A percentile compares a stretch with the other conserved stretches of the same genome.
Conservation (phyloP, 2,888 invertebrate genomes). For the Lasioglossum malachurum region DNA sequence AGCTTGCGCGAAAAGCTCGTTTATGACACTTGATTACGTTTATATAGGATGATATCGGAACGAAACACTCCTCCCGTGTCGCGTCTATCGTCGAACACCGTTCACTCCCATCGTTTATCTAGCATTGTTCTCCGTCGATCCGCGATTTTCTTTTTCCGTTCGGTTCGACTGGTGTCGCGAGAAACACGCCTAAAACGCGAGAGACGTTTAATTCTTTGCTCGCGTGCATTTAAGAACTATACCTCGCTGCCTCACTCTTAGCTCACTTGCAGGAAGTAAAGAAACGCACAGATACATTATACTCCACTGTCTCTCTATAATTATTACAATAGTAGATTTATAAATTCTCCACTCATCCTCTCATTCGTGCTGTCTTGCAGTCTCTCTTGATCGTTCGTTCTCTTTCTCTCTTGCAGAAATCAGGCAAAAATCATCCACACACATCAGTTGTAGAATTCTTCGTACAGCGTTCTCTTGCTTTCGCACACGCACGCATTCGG, state of each 20-base stretch:
- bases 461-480: conserved; percentile 17
- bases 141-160: background rate
- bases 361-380: conserved; percentile 13
- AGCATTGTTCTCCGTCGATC: background rate
- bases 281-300: conserved; percentile 63
- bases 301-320: conserved; percentile 46
- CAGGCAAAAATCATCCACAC: conserved; percentile 35
- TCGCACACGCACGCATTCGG: conserved; percentile 47
- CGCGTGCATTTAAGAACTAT: conserved; percentile 52
- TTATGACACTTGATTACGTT: conserved; percentile 59
- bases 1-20: conserved; percentile 67
- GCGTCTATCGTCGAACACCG: conserved; percentile 38
- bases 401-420: conserved; percentile 14
- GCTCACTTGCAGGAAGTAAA: conserved; percentile 56
- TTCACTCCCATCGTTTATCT: background rate
- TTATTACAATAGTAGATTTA: conserved; percentile 67
- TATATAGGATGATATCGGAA: conserved; percentile 66
- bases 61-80: conserved; percentile 41
- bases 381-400: conserved; percentile 6
- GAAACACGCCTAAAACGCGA: conserved; percentile 10
- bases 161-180: conserved; percentile 33
- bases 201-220: conserved; percentile 2
- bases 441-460: conserved; percentile 32
- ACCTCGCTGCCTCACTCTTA: conserved; percentile 39
- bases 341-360: conserved; percentile 53